Percentiles rank a stretch among this genome's conserved stretches.
phyloP scores from a whole-genome alignment of 2,888 invertebrate species.

The Entomobrya proxima region DNA sequence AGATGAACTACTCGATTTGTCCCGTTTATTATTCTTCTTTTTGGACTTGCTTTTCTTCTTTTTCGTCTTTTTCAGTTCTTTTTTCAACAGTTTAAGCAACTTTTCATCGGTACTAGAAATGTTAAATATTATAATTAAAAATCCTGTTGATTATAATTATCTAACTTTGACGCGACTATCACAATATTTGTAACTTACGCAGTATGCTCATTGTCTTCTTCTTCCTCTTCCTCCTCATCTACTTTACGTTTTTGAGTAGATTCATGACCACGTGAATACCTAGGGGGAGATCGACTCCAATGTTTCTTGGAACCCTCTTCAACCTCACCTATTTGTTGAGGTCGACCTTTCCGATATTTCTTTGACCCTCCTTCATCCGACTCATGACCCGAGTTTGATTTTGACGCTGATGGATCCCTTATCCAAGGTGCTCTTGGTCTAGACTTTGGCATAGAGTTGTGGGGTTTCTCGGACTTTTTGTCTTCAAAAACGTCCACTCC shows the following conservation, averaged over 20 bases:
- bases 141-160: not conserved
- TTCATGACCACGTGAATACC: conserved; percentile 72
- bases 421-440: conserved; percentile 66
- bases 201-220: not conserved
- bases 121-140: not conserved
- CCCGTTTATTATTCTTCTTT: conserved; percentile 54
- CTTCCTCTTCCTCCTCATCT: not conserved
- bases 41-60: conserved; percentile 66
- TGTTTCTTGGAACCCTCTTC: conserved; percentile 60
- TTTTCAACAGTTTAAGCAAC: conserved; percentile 63
- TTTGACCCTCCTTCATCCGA: conserved; percentile 26
- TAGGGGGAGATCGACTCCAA: conserved; percentile 72
- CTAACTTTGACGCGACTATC: not conserved
- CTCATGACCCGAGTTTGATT: conserved; percentile 25
- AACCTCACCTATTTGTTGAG: conserved; percentile 7
- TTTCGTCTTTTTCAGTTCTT: conserved; percentile 67
- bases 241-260: conserved; percentile 68
- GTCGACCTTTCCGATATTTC: conserved; percentile 22
- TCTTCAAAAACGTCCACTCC: conserved; percentile 72
- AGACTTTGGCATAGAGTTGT: conserved; percentile 18
- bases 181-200: conserved; percentile 7
- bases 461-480: conserved; percentile 10
- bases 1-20: conserved; percentile 49
- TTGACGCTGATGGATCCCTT: conserved; percentile 57
- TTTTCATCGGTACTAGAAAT: conserved; percentile 60